A percentile compares a stretch with the other conserved stretches of the same genome.
Conservation (phyloP, 2,797 vertebrate species). For the Hozukius guyotensis region DNA sequence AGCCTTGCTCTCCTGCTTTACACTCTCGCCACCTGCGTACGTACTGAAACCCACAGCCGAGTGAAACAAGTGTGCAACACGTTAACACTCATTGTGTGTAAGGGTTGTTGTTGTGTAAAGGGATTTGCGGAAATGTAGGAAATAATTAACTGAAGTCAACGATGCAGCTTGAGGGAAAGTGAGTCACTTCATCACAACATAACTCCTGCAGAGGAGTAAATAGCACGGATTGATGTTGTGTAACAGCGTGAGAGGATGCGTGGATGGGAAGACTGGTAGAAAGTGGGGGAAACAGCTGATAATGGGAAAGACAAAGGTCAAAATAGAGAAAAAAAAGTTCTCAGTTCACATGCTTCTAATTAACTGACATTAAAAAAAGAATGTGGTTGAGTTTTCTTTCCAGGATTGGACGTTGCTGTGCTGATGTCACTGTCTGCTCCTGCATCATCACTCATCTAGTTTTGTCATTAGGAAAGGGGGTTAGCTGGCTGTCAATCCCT, state of each 20-base stretch:
- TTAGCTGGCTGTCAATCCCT: neutral
- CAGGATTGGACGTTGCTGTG: neutral
- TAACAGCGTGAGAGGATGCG: neutral
- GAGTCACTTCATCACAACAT: slow-evolving; percentile 31
- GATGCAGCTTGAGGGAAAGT: slow-evolving; percentile 28
- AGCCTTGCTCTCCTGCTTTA: neutral
- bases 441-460: neutral
- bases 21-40: slow-evolving; percentile 26
- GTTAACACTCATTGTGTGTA: slow-evolving; percentile 9
- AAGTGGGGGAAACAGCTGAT: neutral
- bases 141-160: slow-evolving; percentile 21
- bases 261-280: neutral
- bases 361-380: neutral
- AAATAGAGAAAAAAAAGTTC: neutral
- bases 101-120: slow-evolving; percentile 14
- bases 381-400: neutral
- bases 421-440: slow-evolving; percentile 14
- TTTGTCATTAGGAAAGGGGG: neutral
- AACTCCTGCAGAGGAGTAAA: slow-evolving; percentile 3
- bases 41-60: neutral
- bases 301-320: neutral
- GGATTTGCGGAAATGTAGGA: slow-evolving; percentile 17
- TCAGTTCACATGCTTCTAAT: slow-evolving; percentile 17
- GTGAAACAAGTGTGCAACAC: slow-evolving; percentile 9
- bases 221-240: neutral